Conservation (phyloP, 1,140 invertebrate species). For the Meloidogyne hapla region DNA sequence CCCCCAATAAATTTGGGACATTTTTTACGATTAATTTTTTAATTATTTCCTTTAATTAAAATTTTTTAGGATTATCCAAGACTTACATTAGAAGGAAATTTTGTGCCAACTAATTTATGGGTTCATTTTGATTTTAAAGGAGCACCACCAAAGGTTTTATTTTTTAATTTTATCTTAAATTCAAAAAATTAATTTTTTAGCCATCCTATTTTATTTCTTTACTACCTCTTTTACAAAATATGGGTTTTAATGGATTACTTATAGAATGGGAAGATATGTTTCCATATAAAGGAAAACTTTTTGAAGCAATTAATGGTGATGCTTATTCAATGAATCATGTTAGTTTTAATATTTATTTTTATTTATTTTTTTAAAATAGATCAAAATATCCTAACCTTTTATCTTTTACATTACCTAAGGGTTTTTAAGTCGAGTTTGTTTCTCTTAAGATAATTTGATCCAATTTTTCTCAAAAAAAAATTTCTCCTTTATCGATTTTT, state of each 20-base stretch:
- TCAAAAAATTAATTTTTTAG: slow-evolving; percentile 37
- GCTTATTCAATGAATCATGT: slow-evolving; percentile 76
- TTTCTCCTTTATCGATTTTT: too few relatives aligned
- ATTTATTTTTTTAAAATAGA: background rate
- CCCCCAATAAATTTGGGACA: too few relatives aligned
- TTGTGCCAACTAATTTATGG: slow-evolving; percentile 66
- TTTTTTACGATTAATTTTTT: too few relatives aligned
- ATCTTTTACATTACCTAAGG: too few relatives aligned
- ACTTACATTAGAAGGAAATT: slow-evolving; percentile 47
- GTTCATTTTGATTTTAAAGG: slow-evolving; percentile 86
- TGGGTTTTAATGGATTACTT: slow-evolving; percentile 83
- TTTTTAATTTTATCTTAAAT: background rate
- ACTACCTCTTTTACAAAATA: slow-evolving; percentile 74
- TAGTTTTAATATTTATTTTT: slow-evolving; percentile 68
- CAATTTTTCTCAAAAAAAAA: too few relatives aligned
- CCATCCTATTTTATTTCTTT: slow-evolving; percentile 72
- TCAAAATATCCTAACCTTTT: too few relatives aligned
- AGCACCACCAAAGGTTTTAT: slow-evolving; percentile 72
- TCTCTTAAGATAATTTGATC: too few relatives aligned
- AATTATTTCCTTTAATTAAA: too few relatives aligned
- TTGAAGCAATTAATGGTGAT: slow-evolving; percentile 74
- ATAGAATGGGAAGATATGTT: slow-evolving; percentile 98
- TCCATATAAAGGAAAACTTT: slow-evolving; percentile 76
- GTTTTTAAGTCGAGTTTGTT: too few relatives aligned
- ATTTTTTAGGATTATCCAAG: slow-evolving; percentile 45